Conservation (phyloP, 1,140 invertebrate genomes). For the Gonatopus flavifemur region DNA sequence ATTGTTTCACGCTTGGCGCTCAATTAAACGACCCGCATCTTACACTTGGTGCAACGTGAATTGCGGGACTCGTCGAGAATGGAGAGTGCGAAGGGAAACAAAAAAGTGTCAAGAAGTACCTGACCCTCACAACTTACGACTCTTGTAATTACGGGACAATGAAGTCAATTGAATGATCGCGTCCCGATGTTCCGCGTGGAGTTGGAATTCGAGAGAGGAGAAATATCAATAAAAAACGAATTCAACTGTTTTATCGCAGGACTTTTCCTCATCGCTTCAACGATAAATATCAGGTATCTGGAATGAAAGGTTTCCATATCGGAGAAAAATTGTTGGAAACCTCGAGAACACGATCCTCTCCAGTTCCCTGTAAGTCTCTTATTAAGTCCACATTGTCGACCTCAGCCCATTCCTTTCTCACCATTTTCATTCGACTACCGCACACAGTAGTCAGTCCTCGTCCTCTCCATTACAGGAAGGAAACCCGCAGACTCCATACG, state of each 20-base stretch:
- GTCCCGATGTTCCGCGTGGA: too few species aligned
- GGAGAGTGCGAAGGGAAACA: constrained; percentile 11
- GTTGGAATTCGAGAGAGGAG: too few species aligned
- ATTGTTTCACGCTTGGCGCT: constrained; percentile 13
- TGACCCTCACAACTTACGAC: too few species aligned
- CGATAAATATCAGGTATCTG: constrained; percentile 13
- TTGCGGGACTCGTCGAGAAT: constrained; percentile 10
- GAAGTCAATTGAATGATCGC: too few species aligned
- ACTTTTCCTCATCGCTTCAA: too few species aligned
- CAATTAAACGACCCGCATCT: constrained; percentile 30
- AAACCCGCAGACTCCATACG: constrained; percentile 48
- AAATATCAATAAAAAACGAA: too few species aligned
- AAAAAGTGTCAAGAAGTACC: too few species aligned
- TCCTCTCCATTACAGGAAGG: constrained; percentile 42
- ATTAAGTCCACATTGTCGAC: constrained; percentile 27
- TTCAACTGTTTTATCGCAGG: too few species aligned
- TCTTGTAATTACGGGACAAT: too few species aligned
- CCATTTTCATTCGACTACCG: background rate
- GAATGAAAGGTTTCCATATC: constrained; percentile 22
- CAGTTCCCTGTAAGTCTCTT: too few species aligned
- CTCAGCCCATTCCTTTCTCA: background rate
- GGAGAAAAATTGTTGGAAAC: constrained; percentile 26
- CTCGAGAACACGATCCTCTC: constrained; percentile 23
- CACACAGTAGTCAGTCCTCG: background rate
- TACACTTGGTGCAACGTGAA: constrained; percentile 5